Evolutionary conservation across 2,888 invertebrate genomes (phyloP).

Genomic region (Embidobia sp.): DNA sequence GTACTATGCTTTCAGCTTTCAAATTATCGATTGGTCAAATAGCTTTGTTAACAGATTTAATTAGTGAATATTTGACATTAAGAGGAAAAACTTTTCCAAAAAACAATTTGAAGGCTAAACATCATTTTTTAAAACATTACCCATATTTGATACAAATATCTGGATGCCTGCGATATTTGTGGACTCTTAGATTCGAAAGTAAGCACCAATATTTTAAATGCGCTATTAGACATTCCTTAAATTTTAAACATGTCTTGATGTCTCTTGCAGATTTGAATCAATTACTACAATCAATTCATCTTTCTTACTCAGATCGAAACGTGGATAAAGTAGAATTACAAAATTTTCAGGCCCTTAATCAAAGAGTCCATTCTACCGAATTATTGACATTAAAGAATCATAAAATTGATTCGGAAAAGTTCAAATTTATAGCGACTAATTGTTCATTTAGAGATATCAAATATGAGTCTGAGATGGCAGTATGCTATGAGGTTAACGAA

Average conservation of each 20-base stretch:
- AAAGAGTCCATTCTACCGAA: too few relatives aligned
- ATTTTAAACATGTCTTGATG: conserved; percentile 65
- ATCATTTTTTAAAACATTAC: conserved; percentile 65
- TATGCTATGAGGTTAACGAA: too few relatives aligned
- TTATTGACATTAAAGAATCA: too few relatives aligned
- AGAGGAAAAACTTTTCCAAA: conserved; percentile 54
- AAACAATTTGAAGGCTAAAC: conserved; percentile 59
- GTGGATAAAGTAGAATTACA: too few relatives aligned
- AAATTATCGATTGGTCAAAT: conserved; percentile 51
- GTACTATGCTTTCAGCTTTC: conserved; percentile 53
- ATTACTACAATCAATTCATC: too few relatives aligned
- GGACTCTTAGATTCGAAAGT: conserved; percentile 66
- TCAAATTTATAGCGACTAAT: too few relatives aligned
- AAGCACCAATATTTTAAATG: conserved; percentile 68
- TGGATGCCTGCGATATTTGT: conserved; percentile 61
- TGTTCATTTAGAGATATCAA: too few relatives aligned
- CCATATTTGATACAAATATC: conserved; percentile 51
- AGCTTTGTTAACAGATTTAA: conserved; percentile 36
- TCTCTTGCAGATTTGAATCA: conserved; percentile 50
- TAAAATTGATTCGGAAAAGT: too few relatives aligned
- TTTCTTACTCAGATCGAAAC: too few relatives aligned
- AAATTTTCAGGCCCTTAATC: too few relatives aligned
- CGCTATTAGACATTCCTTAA: conserved; percentile 47
- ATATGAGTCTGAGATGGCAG: too few relatives aligned
- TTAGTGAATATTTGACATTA: conserved; percentile 49